Evolutionary conservation across 2,888 invertebrate genomes (phyloP), one percentile per base, ranked within the genome.

Genomic region (Oligia latruncula): DNA sequence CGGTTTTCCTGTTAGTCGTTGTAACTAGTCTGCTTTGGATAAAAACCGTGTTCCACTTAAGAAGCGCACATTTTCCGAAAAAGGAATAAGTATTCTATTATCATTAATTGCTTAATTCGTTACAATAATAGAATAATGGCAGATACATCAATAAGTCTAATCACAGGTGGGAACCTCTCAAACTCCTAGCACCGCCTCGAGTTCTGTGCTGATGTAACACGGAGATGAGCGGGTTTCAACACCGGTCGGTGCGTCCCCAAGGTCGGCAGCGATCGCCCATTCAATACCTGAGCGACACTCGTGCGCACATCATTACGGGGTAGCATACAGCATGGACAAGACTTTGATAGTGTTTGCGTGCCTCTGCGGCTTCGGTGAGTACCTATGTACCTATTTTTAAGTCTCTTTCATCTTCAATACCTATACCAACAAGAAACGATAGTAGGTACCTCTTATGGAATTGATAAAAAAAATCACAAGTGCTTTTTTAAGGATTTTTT

Each of bases 341-440:
- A 91, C 92, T 91, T 91, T 95, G 85, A 90, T 95, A 84, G 91
- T 96, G 88, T 88, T 96, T 84, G 92, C 94, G 91, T 95, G 95
- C 92, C 89, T 94, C 43, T 94, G 92, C 92, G 95, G 95, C 82
- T 89, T 94, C 77, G 96, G 96, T 96, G 75, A 96, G 96, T 94
- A 84, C 74, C 15, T 55, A 35, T 43, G 17, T 43, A 49, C 23
- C 23, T 35, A 64, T 72, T 68, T 64, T 49, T 60, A 58, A 29
- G 5, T 13, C 17, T 66, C 20, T 75, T 74, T 60, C n/a, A 65
- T 29, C 65, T 72, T n/a, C 15, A 60, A 60, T 35, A 58, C 58
- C 4, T 58, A 20, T n/a, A 76, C 3, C 5, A 15, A 23, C 23
- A 29, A 71, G 17, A 35, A 35, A 66, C 4, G 0, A 11, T n/a